These are phyloP conservation scores for Chitala chitala DNA, from an alignment of 2,113 vertebrate genomes.

Conservation along the genomic window DNA sequence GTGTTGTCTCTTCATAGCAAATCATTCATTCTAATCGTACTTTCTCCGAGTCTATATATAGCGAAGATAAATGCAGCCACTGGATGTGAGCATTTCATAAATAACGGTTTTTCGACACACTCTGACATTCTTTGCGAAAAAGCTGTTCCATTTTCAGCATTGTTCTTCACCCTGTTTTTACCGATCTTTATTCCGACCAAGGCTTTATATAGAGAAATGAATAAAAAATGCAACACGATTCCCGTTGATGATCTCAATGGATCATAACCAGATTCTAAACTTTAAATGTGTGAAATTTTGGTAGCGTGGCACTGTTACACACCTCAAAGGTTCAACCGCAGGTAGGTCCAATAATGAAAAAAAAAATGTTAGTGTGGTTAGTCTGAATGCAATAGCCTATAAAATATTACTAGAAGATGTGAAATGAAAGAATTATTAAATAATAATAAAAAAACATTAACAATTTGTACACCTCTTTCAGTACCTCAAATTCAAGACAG, in stretches of 20 bases:
- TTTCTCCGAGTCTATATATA: slow-evolving; percentile 23
- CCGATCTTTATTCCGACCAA: not conserved
- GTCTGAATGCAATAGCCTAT: too few relatives aligned
- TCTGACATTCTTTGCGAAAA: not conserved
- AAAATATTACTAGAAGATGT: too few relatives aligned
- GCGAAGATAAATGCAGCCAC: not conserved
- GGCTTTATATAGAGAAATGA: not conserved
- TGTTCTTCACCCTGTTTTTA: not conserved
- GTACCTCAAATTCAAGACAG: too few relatives aligned
- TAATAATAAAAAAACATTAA: too few relatives aligned
- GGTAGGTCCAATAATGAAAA: too few relatives aligned
- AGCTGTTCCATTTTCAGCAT: too few relatives aligned
- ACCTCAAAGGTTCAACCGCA: not conserved
- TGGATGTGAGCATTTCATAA: not conserved
- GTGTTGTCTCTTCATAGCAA: slow-evolving; percentile 53
- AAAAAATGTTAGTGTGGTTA: too few relatives aligned
- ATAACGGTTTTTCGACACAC: not conserved
- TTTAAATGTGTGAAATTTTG: not conserved
- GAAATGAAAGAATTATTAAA: too few relatives aligned
- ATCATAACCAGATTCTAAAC: not conserved
- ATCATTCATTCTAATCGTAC: slow-evolving; percentile 53
- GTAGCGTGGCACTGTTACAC: not conserved
- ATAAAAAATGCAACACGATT: not conserved
- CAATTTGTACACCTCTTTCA: too few relatives aligned
- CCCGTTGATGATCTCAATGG: not conserved